Evolutionary conservation across 2,113 vertebrate species (phyloP).

Genomic region (Dasypus novemcinctus): DNA sequence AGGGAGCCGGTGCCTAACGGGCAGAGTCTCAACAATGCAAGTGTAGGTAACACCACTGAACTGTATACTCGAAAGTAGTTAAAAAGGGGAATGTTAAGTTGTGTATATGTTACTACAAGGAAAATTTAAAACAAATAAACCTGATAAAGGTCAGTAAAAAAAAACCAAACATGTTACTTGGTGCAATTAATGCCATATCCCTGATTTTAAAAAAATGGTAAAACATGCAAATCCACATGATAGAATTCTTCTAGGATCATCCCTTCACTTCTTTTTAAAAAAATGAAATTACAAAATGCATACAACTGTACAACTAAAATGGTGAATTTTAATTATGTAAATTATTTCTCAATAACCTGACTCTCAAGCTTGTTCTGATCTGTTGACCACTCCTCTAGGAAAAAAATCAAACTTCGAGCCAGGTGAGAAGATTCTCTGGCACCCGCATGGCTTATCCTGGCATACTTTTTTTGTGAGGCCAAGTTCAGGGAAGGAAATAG

Average conservation of each 20-base stretch:
- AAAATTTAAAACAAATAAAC: too few relatives aligned
- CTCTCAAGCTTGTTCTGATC: background rate
- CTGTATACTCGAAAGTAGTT: too few relatives aligned
- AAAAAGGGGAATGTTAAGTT: too few relatives aligned
- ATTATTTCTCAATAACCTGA: background rate
- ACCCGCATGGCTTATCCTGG: background rate
- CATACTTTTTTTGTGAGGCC: background rate
- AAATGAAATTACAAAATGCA: conserved; percentile 21
- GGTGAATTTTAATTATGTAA: background rate
- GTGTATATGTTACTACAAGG: too few relatives aligned
- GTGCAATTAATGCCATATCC: background rate
- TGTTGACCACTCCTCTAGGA: background rate
- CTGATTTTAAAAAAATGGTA: background rate
- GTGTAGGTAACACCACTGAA: too few relatives aligned
- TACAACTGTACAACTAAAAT: background rate
- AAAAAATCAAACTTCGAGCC: background rate
- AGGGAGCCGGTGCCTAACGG: too few relatives aligned
- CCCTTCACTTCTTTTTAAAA: background rate
- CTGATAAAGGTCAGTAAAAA: too few relatives aligned
- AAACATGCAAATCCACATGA: background rate
- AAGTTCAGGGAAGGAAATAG: conserved; percentile 5
- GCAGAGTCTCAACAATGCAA: too few relatives aligned
- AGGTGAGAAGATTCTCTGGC: background rate
- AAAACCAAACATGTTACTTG: background rate
- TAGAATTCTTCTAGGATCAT: background rate